phyloP scores from a whole-genome alignment of 1,140 invertebrate species.

The Popillia japonica region DNA sequence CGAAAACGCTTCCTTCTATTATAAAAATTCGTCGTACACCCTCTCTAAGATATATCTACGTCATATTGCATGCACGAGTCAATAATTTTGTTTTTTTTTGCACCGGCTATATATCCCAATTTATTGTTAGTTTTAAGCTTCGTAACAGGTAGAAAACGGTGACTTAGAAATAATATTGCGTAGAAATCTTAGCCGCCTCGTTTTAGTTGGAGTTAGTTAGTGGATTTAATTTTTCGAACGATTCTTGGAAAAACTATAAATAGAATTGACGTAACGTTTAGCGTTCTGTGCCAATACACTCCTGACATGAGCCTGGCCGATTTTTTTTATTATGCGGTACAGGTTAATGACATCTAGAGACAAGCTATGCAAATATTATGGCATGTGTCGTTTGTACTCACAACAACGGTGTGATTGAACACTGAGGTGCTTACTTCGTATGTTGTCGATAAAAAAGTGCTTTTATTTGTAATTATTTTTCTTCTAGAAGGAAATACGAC shows the following conservation, averaged over 20 bases:
- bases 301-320: conserved; percentile 25
- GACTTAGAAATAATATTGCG: neutral
- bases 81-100: neutral
- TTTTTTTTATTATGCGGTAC: conserved; percentile 12
- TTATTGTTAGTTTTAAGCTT: neutral
- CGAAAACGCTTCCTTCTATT: neutral
- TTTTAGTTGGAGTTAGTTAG: too few relatives aligned
- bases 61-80: conserved; percentile 7
- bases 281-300: conserved; percentile 20
- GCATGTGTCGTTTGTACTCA: conserved; percentile 19
- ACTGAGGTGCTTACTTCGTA: neutral
- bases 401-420: conserved; percentile 1
- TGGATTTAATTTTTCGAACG: neutral
- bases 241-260: conserved; percentile 26
- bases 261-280: conserved; percentile 22
- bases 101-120: neutral
- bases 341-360: conserved; percentile 25
- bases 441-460: too few relatives aligned
- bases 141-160: neutral
- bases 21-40: neutral
- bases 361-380: conserved; percentile 33
- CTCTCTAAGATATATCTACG: neutral
- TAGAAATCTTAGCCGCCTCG: neutral
- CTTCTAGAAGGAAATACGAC: too few relatives aligned
- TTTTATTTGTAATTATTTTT: too few relatives aligned